phyloP scores from a whole-genome alignment of 1,140 invertebrate genomes.

The Drosophila prosaltans region DNA sequence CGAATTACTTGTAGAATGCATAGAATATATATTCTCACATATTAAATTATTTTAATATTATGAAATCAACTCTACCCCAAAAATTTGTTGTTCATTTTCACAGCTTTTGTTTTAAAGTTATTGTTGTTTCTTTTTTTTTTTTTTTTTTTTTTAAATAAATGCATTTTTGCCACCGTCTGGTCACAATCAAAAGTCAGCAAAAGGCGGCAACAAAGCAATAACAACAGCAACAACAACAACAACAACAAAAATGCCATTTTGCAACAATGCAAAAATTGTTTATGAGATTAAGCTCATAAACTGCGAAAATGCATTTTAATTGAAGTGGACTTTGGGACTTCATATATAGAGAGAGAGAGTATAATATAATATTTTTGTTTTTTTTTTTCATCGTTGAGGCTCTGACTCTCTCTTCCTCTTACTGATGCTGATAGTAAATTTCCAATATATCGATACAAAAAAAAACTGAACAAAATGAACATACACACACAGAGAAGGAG shows the following conservation, averaged over 20 bases:
- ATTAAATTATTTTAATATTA: no score
- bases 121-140: background rate
- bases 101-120: background rate
- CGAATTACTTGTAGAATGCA: no score
- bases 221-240: conserved; percentile 28
- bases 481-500: background rate
- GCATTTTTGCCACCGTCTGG: conserved; percentile 51
- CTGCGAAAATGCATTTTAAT: conserved; percentile 82
- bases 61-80: background rate
- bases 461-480: conserved; percentile 64
- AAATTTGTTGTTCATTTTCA: background rate
- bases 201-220: conserved; percentile 31
- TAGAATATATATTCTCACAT: no score
- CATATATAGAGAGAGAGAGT: conserved; percentile 16
- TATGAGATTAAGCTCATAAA: conserved; percentile 82
- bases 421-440: conserved; percentile 73
- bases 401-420: conserved; percentile 19
- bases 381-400: conserved; percentile 25
- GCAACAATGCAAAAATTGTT: conserved; percentile 79
- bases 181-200: conserved; percentile 51
- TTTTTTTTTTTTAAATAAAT: conserved; percentile 23
- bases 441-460: conserved; percentile 57
- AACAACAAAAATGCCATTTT: conserved; percentile 27
- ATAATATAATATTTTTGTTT: conserved; percentile 50
- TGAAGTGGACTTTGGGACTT: conserved; percentile 82